Conservation (phyloP, 2,113 vertebrate species). For the Lota lota region DNA sequence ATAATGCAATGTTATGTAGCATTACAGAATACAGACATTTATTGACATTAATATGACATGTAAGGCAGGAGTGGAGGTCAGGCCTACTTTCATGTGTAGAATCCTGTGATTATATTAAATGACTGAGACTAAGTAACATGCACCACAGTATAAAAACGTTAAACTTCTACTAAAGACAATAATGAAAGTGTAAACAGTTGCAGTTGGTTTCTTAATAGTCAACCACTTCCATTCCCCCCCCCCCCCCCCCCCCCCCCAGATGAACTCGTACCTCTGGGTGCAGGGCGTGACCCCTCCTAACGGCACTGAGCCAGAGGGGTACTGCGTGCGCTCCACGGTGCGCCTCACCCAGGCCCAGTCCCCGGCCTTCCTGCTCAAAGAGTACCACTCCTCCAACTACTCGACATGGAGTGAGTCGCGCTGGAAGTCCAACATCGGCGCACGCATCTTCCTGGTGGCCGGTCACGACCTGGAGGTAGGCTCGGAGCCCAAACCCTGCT, state of each 20-base stretch:
- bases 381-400: conserved; percentile 83
- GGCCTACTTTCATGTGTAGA: too few species aligned
- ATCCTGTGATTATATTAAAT: too few species aligned
- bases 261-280: conserved; percentile 82
- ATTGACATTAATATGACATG: too few species aligned
- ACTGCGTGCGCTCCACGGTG: conserved; percentile 77
- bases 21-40: too few species aligned
- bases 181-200: too few species aligned
- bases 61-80: too few species aligned
- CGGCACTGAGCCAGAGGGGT: conserved; percentile 54
- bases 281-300: conserved; percentile 77
- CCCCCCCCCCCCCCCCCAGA: conserved; percentile 53
- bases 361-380: conserved; percentile 81
- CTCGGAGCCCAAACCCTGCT: too few species aligned
- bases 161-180: too few species aligned
- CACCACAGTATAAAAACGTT: too few species aligned
- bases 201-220: background rate
- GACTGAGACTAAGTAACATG: too few species aligned
- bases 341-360: conserved; percentile 76
- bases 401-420: conserved; percentile 96
- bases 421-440: conserved; percentile 84
- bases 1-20: too few species aligned
- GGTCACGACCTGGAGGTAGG: conserved; percentile 90
- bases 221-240: background rate
- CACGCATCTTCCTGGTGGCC: conserved; percentile 89